Evolutionary conservation across 2,888 invertebrate genomes (phyloP), one percentile per base, ranked within the genome.

Genomic region (Metopia argyrocephala): DNA sequence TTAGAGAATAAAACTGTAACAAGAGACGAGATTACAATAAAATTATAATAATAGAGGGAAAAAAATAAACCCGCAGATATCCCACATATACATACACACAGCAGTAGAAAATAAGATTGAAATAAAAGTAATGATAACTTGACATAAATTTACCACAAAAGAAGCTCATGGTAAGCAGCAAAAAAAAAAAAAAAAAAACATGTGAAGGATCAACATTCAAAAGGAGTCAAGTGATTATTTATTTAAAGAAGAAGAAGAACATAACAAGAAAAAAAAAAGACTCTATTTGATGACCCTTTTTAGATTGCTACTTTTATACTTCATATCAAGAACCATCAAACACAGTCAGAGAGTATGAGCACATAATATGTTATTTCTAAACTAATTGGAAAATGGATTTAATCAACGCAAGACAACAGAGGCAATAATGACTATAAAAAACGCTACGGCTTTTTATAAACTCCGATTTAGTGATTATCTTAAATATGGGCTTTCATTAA

Each of bases 111-210:
- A 18, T 27, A 25, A 18, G 56, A 38, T 38, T 38, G 38, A 38
- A 15, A 38, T 15, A 38, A 70, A 78, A 65, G 46, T 71, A 66
- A 78, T 78, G 54, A 78, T 66, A 73, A 78, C 78, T 78, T 78
- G 78, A 71, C 78, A 73, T 73, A 71, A 65, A 73, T 78, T 73
- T 56, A 61, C 78, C 23, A 73, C 56, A 78, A 31, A 9, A 59
- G n/a, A 12, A 54, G 2, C n/a, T 25, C 5, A 56, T 27, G 27
- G 7, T 3, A 56, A 18, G 15, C 2, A 4, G 57, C 61, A 61
- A 28, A 27, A 61, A 38, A 21, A 7, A n/a, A 27, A 54, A 45
- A 28, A 69, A 1, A 7, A 25, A 62, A 6, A 27, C 18, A 9
- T 31, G 62, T 62, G 7, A 28, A 50, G 21, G 27, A 48, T n/a